Conservation (phyloP, 1,140 invertebrate genomes). For the Drosophila simulans region DNA sequence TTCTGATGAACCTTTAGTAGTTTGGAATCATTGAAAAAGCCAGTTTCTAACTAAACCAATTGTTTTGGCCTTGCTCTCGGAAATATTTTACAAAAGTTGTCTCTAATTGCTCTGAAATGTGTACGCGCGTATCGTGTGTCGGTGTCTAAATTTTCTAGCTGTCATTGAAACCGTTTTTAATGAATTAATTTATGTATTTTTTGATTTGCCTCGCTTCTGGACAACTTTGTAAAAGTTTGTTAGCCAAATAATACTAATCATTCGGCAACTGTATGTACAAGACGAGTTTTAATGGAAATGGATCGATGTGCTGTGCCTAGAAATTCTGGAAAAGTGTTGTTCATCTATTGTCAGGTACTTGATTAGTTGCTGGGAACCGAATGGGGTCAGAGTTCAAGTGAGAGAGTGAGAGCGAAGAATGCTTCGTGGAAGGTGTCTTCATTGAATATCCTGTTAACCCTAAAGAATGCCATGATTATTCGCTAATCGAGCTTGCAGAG, state of each 20-base stretch:
- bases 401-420: background rate
- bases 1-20: background rate
- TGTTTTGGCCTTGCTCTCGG: conserved; percentile 13
- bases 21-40: background rate
- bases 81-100: conserved; percentile 74
- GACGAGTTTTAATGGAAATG: conserved; percentile 28
- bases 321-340: conserved; percentile 32
- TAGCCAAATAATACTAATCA: conserved; percentile 21
- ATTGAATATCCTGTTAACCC: conserved; percentile 1
- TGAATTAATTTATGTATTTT: conserved; percentile 37
- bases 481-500: conserved; percentile 53
- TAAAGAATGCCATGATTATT: conserved; percentile 42
- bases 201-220: conserved; percentile 14
- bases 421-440: background rate
- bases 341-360: conserved; percentile 83
- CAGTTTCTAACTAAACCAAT: conserved; percentile 14
- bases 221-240: conserved; percentile 43
- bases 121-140: conserved; percentile 8
- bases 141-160: conserved; percentile 47
- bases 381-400: conserved; percentile 10
- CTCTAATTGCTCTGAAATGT: conserved; percentile 31
- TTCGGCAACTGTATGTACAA: conserved; percentile 55
- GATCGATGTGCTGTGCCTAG: conserved; percentile 2
- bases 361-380: conserved; percentile 61
- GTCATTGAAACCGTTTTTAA: conserved; percentile 71